Base-by-base conservation (phyloP, 92 coral and sea anemone species). In the Porites cylindrica region DNA sequence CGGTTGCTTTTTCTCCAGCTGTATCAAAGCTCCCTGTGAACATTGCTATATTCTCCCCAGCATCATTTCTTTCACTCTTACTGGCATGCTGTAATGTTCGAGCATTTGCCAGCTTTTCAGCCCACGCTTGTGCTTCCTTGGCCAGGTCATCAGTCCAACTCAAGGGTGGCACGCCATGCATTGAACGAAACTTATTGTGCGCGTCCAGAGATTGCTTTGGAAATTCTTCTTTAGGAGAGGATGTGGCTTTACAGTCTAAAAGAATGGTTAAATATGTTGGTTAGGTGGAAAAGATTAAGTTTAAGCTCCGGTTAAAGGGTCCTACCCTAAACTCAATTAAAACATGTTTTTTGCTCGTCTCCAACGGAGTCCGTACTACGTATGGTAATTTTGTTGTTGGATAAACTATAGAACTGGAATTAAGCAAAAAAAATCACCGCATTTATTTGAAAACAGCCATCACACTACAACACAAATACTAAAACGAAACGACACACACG, bases 21-120 rank as follows among this genome's bases (percentile, higher is more conserved):
- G 92, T 76, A 50, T 93, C 94, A 72, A 77, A 93, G 73, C 86
- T 91, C 24, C 96, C 98, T 11, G 96, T 90, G 60, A 97, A 91
- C 92, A 93, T 93, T 21, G 98, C 98, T 20, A 97, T 78, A 77
- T 97, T 97, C 61, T 97, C 99, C 9, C 99, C 99, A 19, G 93
- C 91, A 14, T 86, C 97, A 10, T 90, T 79, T 72, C 98, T 89
- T 51, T 94, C 98, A n/a, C 82, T 72, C 26, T 92, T 90, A 43
- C 88, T 82, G 19, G 94, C 82, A 80, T 93, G 96, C 73, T 92
- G 98, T 61, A 95, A 89, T 69, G 81, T 90, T 0, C 95, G 88
- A 19, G 92, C 94, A 18, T 88, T 79, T 56, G 98, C 99, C 7
- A 97, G 95, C 82, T 93, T 96, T 82, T 92, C 94, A 43, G 99